Conservation (phyloP, 2,113 vertebrate genomes). For the Clinocottus analis region DNA sequence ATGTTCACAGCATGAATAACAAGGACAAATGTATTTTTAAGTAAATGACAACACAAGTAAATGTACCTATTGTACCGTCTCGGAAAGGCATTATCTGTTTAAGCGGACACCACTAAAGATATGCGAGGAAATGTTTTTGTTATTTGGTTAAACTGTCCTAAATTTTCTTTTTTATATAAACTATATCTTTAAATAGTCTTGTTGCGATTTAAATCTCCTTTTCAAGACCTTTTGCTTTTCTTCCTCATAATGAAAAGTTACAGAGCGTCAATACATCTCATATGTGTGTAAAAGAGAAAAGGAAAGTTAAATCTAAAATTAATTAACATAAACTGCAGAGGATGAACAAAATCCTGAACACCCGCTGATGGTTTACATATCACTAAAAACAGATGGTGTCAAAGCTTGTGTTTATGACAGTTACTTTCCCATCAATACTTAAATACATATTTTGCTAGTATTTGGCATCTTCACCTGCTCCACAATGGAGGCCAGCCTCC, state of each 20-base stretch:
- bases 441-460: background rate
- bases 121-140: background rate
- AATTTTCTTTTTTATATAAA: background rate
- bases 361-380: background rate
- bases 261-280: background rate
- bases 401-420: background rate
- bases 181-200: background rate
- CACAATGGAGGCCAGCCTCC: constrained; percentile 96
- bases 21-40: background rate
- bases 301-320: background rate
- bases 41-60: background rate
- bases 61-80: too few relatives aligned
- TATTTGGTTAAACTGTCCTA: background rate
- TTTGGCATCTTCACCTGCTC: constrained; percentile 89
- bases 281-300: background rate
- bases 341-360: background rate
- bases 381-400: background rate
- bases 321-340: background rate
- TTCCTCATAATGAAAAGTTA: background rate
- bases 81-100: background rate
- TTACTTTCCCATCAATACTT: background rate
- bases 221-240: background rate
- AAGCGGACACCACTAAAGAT: background rate
- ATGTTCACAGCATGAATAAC: background rate
- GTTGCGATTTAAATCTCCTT: background rate